Evolutionary conservation across 2,888 invertebrate genomes (phyloP).

Genomic region (Chelonus formosanus): DNA sequence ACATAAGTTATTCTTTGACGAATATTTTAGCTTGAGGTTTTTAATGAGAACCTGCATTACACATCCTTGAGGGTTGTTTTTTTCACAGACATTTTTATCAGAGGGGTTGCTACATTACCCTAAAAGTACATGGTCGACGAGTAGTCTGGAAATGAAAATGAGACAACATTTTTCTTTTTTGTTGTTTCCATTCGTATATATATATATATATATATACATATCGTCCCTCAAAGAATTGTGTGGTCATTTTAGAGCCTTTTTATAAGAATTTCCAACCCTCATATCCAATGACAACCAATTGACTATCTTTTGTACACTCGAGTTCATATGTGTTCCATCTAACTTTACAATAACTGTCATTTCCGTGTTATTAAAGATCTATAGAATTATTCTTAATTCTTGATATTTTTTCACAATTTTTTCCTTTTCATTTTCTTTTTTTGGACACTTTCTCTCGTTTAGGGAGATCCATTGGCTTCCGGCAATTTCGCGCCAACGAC

Average conservation of each 20-base stretch:
- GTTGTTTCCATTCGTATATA: neutral
- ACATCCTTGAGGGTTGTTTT: neutral
- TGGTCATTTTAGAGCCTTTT: conserved; percentile 7
- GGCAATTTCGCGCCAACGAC: conserved; percentile 35
- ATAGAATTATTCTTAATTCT: too few species aligned
- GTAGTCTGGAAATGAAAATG: neutral
- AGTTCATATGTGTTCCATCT: too few species aligned
- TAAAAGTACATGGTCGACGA: too few species aligned
- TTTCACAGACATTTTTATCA: too few species aligned
- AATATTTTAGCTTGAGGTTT: conserved; percentile 13
- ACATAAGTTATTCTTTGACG: too few species aligned
- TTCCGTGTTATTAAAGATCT: too few species aligned
- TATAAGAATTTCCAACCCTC: neutral
- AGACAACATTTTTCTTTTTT: conserved; percentile 1
- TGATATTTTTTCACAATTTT: too few species aligned
- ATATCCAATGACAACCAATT: conserved; percentile 15
- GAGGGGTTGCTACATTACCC: too few species aligned
- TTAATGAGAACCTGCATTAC: conserved; percentile 30
- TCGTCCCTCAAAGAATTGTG: neutral
- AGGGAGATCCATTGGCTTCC: conserved; percentile 27
- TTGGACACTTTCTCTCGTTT: neutral
- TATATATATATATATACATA: too few species aligned
- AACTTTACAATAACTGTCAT: too few species aligned
- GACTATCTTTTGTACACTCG: neutral
- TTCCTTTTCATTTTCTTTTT: too few species aligned